Percentiles rank a stretch among this genome's conserved stretches.
phyloP scores from a whole-genome alignment of 92 coral and sea anemone species.

The Anthopleura xanthogrammica region DNA sequence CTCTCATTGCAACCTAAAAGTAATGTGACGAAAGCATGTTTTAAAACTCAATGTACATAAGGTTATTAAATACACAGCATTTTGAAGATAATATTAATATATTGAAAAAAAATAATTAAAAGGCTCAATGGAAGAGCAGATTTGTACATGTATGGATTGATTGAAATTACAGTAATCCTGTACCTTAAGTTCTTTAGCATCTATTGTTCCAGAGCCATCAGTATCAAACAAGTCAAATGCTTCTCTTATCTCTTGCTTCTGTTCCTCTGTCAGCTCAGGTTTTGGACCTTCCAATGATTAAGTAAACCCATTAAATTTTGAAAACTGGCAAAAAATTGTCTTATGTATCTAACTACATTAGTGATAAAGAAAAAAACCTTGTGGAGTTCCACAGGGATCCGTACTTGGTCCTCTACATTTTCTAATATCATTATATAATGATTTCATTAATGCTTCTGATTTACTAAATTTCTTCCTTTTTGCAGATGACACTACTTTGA shows the following conservation, averaged over 20 bases:
- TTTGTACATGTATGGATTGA: background rate
- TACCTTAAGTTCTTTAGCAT: slow-evolving; percentile 99
- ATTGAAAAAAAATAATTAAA: too few species aligned
- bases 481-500: too few species aligned
- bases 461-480: too few species aligned
- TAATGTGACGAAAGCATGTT: background rate
- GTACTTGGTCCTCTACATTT: too few species aligned
- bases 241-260: slow-evolving; percentile 98
- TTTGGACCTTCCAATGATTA: slow-evolving; percentile 78
- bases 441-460: too few species aligned
- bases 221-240: slow-evolving; percentile 99
- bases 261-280: slow-evolving; percentile 99
- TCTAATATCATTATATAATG: too few species aligned
- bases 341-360: background rate
- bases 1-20: slow-evolving; percentile 95
- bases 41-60: background rate
- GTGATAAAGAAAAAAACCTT: too few species aligned
- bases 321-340: background rate
- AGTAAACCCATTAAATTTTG: background rate
- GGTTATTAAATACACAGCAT: too few species aligned
- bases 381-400: too few species aligned
- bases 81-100: too few species aligned
- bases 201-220: slow-evolving; percentile 99
- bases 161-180: background rate
- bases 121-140: background rate